Conservation (phyloP, 1,140 invertebrate species). For the Tetramorium simillimum region DNA sequence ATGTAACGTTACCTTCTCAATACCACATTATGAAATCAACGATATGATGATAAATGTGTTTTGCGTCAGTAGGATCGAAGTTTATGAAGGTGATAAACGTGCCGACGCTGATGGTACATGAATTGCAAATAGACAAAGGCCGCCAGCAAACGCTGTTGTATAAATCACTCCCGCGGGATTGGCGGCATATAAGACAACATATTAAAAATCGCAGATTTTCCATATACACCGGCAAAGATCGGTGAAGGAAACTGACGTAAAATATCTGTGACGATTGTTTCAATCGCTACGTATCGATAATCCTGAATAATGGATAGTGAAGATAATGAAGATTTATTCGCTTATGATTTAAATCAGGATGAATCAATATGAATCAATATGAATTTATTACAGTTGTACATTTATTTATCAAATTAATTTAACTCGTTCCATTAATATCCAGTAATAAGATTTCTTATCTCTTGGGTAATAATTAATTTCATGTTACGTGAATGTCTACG, state of each 20-base stretch:
- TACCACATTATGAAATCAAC: conserved; percentile 68
- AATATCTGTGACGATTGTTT: not conserved
- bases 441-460: not conserved
- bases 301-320: not conserved
- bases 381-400: conserved; percentile 14
- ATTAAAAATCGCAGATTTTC: conserved; percentile 25
- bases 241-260: not conserved
- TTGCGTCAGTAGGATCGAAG: conserved; percentile 63
- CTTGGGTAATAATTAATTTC: conserved; percentile 29
- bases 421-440: conserved; percentile 3
- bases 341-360: conserved; percentile 1
- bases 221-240: not conserved
- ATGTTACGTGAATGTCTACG: conserved; percentile 3
- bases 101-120: conserved; percentile 61
- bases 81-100: conserved; percentile 75
- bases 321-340: conserved; percentile 20
- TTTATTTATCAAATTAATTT: not conserved
- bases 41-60: conserved; percentile 73
- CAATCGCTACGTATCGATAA: not conserved
- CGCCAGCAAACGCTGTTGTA: conserved; percentile 66
- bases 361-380: not conserved
- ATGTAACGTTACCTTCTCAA: conserved; percentile 44
- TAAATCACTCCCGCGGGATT: conserved; percentile 64
- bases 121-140: conserved; percentile 73
- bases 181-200: not conserved